Percentiles rank a stretch among this genome's conserved stretches.
These are phyloP conservation scores for Lophochroa leadbeateri DNA, from an alignment of 2,113 vertebrate species.

Conservation along the genomic window DNA sequence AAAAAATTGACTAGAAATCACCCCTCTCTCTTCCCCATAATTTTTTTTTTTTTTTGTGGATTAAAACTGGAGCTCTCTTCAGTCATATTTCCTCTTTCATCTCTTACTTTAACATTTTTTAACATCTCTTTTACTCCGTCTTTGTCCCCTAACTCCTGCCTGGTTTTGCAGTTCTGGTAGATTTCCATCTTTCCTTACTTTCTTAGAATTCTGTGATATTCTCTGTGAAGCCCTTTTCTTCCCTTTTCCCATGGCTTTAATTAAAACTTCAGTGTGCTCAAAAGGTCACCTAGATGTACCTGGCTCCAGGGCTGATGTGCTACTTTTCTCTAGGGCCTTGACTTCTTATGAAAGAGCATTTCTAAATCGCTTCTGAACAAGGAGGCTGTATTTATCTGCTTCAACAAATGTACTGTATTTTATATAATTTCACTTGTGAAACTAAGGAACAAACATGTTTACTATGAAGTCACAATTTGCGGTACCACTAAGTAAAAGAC, in stretches of 20 bases:
- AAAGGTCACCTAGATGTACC: background rate
- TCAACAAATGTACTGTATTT: background rate
- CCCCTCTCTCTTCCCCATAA: no score
- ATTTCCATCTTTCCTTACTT: background rate
- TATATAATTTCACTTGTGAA: background rate
- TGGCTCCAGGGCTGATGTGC: accelerated
- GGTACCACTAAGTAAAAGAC: background rate
- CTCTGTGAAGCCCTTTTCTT: background rate
- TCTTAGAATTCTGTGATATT: background rate
- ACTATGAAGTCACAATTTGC: background rate
- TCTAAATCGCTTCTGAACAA: background rate
- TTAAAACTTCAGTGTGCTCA: background rate
- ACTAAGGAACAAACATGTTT: background rate
- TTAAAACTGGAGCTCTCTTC: background rate
- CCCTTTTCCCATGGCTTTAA: background rate
- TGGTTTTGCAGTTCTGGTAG: background rate
- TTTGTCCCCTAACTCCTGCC: background rate
- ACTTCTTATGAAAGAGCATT: background rate
- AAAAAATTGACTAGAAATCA: background rate
- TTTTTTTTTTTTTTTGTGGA: background rate
- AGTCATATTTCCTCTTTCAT: background rate
- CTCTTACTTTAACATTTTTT: background rate
- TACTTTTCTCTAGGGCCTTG: background rate
- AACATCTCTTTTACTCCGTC: background rate
- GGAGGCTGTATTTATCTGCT: background rate